These are phyloP conservation scores for Acromyrmex echinatior DNA, from an alignment of 1,140 invertebrate species.

Conservation along the genomic window DNA sequence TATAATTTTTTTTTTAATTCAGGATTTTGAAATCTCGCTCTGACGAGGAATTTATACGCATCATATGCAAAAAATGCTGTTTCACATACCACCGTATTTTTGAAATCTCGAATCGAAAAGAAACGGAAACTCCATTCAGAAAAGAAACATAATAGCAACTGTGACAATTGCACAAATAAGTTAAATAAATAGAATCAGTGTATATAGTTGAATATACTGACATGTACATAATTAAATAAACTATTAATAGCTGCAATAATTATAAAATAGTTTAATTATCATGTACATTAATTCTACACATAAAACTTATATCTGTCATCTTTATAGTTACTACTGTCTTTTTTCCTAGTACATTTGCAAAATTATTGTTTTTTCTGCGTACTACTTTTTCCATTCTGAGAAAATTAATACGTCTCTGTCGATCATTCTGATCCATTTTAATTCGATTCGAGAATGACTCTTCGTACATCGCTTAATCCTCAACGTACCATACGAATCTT, in stretches of 20 bases:
- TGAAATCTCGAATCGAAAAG: slow-evolving; percentile 26
- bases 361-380: not conserved
- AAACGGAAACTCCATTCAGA: not conserved
- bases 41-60: not conserved
- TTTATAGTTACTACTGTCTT: too few species aligned
- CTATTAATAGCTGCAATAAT: too few species aligned
- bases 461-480: slow-evolving; percentile 14
- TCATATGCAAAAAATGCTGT: not conserved
- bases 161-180: too few species aligned
- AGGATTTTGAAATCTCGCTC: not conserved
- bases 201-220: too few species aligned
- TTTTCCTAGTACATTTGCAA: too few species aligned
- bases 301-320: too few species aligned
- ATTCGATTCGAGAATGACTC: slow-evolving; percentile 14
- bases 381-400: not conserved
- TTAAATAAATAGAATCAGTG: too few species aligned
- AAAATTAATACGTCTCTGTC: not conserved
- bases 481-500: not conserved
- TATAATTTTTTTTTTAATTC: not conserved
- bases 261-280: too few species aligned
- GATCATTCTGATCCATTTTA: not conserved
- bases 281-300: too few species aligned
- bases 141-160: too few species aligned
- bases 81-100: not conserved
- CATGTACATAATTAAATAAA: too few species aligned